These are phyloP conservation scores for Megamerina dolium DNA, from an alignment of 2,888 invertebrate genomes.

Conservation along the genomic window DNA sequence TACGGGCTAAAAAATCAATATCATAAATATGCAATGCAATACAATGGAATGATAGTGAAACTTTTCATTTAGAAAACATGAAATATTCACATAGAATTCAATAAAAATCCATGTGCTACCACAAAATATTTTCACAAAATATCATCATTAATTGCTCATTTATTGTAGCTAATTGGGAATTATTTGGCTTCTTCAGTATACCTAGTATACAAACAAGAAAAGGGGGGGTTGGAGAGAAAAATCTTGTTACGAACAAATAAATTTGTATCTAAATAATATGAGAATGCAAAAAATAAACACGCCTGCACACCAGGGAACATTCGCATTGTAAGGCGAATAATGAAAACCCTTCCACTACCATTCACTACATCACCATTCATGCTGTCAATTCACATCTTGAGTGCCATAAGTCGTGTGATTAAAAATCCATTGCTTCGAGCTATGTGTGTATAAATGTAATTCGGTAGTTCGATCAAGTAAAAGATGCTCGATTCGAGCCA, in stretches of 20 bases:
- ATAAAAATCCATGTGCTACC: too few relatives aligned
- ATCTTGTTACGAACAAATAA: conserved; percentile 22
- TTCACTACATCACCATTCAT: conserved; percentile 13
- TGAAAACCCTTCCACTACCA: conserved; percentile 13
- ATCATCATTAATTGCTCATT: conserved; percentile 43
- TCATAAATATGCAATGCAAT: neutral
- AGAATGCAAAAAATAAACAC: conserved; percentile 6
- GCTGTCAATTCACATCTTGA: conserved; percentile 47
- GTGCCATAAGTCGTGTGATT: conserved; percentile 51
- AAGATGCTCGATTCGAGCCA: conserved; percentile 25
- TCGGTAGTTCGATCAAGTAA: neutral
- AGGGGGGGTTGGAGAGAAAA: conserved; percentile 7
- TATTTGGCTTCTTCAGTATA: conserved; percentile 20
- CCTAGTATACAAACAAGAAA: too few relatives aligned
- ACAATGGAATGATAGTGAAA: conserved; percentile 9
- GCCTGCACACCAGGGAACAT: conserved; percentile 17
- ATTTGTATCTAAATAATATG: conserved; percentile 12
- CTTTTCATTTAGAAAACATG: conserved; percentile 1
- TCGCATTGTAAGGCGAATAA: neutral
- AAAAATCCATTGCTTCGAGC: conserved; percentile 44
- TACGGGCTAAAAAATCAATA: conserved; percentile 9
- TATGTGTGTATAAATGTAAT: conserved; percentile 5
- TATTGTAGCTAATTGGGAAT: conserved; percentile 47
- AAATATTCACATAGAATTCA: neutral
- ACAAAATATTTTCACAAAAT: neutral